Base-by-base conservation (phyloP, 1,140 invertebrate genomes). In the Drosophila oshimai region DNA sequence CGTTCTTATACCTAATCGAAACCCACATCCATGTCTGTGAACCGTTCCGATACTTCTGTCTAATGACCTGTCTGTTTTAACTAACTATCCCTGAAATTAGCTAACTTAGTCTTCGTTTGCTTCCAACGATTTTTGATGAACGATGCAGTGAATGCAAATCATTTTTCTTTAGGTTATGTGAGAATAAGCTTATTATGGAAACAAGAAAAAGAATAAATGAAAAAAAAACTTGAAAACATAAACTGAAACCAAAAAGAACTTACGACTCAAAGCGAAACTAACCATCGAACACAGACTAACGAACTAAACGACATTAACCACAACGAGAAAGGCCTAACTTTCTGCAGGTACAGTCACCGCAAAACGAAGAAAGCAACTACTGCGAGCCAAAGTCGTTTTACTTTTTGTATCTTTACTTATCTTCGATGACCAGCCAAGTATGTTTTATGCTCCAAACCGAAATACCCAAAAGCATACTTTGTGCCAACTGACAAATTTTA, bases 41-140 rank as follows among this genome's bases (percentile, higher is more conserved):
- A 83, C 57, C 55, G 62, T 83, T 77, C 69, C 74, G 78, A 77
- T 62, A 69, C 50, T 44, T 69, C 39, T 73, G 53, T 75, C 54
- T 69, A 62, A 51, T 50, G 44, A 46, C 50, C 49, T 42, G 41
- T 41, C 44, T 78, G 70, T 79, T 39, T 74, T 74, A 79, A 79
- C 44, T 79, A 61, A 55, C 53, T 51, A 53, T 60, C 49, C 50
- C 46, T 49, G 34, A 47, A 42, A 64, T 41, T 86, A 87, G 75
- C 76, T 84, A 86, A 87, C 80, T 67, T 87, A 80, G 80, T 73
- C 75, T 84, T 84, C 75, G 75, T 53, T 86, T 84, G 65, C 51
- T 87, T 81, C 77, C 81, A 87, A 87, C 81, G 81, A 88, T 87
- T 87, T 83, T 87, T 76, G 81, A 86, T 87, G 61, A 87, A 86